Conservation (phyloP, 37 sponge, comb jelly and placozoan genomes). For the Eunapius fragilis region DNA sequence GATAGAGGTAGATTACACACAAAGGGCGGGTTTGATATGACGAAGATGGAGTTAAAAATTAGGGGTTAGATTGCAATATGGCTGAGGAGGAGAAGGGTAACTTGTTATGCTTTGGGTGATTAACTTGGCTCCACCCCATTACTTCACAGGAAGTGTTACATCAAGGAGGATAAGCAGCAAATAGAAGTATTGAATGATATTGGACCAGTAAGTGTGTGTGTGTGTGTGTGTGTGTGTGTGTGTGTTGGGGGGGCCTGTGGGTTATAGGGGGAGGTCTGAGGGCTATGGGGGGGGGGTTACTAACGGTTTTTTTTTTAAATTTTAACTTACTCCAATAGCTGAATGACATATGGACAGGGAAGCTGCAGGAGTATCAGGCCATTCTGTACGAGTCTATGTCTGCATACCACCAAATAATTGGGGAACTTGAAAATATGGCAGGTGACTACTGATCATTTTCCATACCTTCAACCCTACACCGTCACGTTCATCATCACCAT, state of each 20-base stretch:
- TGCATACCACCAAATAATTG: neutral
- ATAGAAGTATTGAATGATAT: slow-evolving; percentile 30
- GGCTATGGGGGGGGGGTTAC: neutral
- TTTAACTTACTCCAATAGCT: slow-evolving; percentile 7
- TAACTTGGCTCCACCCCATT: neutral
- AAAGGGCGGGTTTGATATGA: no score
- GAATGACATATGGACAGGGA: slow-evolving; percentile 26
- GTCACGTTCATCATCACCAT: neutral
- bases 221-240: neutral
- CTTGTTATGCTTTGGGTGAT: no score
- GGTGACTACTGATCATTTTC: neutral
- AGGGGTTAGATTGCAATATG: neutral
- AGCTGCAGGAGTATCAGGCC: slow-evolving; percentile 34
- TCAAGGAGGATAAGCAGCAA: slow-evolving; percentile 21
- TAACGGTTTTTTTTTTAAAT: no score
- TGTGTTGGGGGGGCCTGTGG: no score
- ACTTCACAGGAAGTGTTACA: slow-evolving; percentile 50
- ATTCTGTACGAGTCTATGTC: slow-evolving; percentile 24
- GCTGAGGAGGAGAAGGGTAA: no score
- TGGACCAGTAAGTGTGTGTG: slow-evolving; percentile 46
- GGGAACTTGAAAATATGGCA: slow-evolving; percentile 34
- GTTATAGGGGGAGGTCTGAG: neutral
- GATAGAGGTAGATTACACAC: no score
- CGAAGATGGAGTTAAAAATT: no score
- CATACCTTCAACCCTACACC: neutral